Base-by-base conservation (phyloP, 2,113 vertebrate species). In the Phaethon lepturus region DNA sequence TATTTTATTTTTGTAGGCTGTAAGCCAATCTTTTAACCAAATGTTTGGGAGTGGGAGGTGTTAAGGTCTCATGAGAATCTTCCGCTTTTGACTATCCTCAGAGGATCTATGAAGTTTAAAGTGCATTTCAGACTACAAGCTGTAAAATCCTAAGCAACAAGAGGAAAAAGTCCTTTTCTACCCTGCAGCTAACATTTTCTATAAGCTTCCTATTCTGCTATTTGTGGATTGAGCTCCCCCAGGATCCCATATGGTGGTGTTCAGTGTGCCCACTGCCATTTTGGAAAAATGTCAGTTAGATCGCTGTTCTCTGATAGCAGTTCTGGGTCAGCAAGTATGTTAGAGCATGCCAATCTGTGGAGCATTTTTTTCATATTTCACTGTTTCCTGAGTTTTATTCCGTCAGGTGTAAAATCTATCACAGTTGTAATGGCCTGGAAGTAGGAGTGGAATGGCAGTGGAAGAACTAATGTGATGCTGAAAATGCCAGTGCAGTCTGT, bases 81-180 rank as follows among this genome's bases (percentile, higher is more conserved):
- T 92, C 38, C 67, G 9, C 2, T 79, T 71, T 75, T 50, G 42
- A 44, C n/a, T 25, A 33, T 55, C 12, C 8, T n/a, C 44, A 44
- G 16, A 26, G 3, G 1, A 59, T n/a, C 18, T 38, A 4, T 4
- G 9, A 79, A 42, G 28, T 72, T 86, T 50, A 68, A 6, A 1
- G 26, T 1, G 2, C 1, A 1, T 28, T 85, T 73, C 28, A 52
- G 35, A 44, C 9, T 18, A 25, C 19, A n/a, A 5, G 5, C 69
- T 58, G 45, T 31, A 86, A 87, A 89, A 80, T 35, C 29, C 33
- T 18, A 29, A 59, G 28, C 44, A 77, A 10, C 16, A 35, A 47
- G 20, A 45, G 44, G 2, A 84, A 7, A 4, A 35, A 60, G 25
- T 72, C 1, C 0, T 60, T 52, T 52, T 49, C 20, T 22, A 3